Evolutionary conservation across 1,140 invertebrate genomes (phyloP).

Genomic region (Aethina tumida): DNA sequence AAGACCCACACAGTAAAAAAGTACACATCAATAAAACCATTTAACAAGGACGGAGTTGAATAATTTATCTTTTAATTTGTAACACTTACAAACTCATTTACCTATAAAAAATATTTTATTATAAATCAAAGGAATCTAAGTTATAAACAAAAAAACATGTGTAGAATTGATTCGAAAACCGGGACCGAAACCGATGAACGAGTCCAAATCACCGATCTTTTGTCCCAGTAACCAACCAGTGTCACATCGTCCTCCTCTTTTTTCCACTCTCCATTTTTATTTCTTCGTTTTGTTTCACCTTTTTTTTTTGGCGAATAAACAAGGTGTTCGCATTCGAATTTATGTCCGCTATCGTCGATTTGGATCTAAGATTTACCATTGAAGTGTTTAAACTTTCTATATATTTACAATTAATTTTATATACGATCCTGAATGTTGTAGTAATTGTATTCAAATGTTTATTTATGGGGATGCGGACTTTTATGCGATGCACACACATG

Average conservation of each 20-base stretch:
- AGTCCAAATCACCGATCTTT: no score
- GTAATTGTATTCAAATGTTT: constrained; percentile 35
- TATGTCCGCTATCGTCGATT: constrained; percentile 31
- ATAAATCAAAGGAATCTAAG: no score
- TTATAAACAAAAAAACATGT: no score
- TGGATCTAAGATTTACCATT: constrained; percentile 34
- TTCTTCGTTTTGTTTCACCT: constrained; percentile 4
- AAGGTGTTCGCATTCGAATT: constrained; percentile 31
- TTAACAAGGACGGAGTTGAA: no score
- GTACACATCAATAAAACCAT: no score
- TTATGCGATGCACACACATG: no score
- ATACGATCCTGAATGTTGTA: constrained; percentile 22
- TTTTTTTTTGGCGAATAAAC: constrained; percentile 25
- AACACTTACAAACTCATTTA: no score
- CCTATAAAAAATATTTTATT: no score
- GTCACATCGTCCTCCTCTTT: constrained; percentile 17
- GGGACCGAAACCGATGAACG: neutral
- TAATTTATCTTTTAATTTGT: no score
- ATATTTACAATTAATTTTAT: constrained; percentile 35
- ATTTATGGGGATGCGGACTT: constrained; percentile 13
- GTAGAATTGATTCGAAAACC: constrained; percentile 1
- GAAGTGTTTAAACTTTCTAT: constrained; percentile 35
- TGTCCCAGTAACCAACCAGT: no score
- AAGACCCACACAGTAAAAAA: no score
- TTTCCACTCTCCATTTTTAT: neutral